Conservation (phyloP, 2,888 invertebrate genomes). For the Apomyelois bistriatella region DNA sequence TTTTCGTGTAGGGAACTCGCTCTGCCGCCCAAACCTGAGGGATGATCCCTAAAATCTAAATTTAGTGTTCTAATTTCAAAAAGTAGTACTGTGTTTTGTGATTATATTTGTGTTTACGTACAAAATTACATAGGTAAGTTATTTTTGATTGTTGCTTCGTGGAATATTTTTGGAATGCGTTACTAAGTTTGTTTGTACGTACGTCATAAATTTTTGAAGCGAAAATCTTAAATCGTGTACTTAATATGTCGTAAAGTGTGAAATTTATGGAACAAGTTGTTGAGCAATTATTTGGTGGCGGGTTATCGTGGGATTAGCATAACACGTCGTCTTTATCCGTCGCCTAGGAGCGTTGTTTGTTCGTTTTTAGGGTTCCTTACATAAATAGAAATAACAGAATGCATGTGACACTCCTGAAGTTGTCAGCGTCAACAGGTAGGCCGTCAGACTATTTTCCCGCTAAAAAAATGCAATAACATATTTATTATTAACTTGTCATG, state of each 20-base stretch:
- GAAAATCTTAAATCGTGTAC: neutral
- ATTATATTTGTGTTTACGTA: conserved; percentile 13
- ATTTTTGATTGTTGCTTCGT: conserved; percentile 1
- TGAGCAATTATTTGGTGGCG: conserved; percentile 1
- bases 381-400: neutral
- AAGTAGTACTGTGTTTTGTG: neutral
- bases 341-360: neutral
- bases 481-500: too few relatives aligned
- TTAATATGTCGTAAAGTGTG: conserved; percentile 5
- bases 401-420: too few relatives aligned
- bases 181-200: neutral
- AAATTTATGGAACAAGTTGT: conserved; percentile 3
- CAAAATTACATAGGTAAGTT: neutral
- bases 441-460: too few relatives aligned
- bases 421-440: too few relatives aligned
- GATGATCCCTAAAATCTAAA: conserved; percentile 10
- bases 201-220: neutral
- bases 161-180: neutral
- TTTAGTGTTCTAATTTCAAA: conserved; percentile 2
- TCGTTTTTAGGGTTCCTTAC: neutral
- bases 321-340: neutral
- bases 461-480: too few relatives aligned
- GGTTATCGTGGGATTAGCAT: conserved; percentile 6
- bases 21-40: conserved; percentile 11
- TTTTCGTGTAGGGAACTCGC: neutral